Conservation (phyloP, 2,113 vertebrate species). For the Ptilonorhynchus violaceus region DNA sequence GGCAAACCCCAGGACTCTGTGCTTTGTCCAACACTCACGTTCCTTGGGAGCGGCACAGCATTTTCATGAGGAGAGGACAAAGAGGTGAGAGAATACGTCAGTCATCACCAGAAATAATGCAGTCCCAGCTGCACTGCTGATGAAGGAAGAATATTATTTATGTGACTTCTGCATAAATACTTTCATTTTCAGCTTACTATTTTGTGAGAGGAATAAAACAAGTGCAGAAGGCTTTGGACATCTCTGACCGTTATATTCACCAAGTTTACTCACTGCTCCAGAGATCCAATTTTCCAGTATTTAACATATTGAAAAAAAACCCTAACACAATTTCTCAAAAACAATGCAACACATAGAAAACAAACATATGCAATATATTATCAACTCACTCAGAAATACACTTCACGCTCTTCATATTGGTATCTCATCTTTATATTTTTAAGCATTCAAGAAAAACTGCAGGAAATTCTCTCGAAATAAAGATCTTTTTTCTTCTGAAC, state of each 20-base stretch:
- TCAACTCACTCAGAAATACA: not conserved
- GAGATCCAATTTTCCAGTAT: not conserved
- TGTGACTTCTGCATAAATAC: not conserved
- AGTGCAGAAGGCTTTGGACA: not conserved
- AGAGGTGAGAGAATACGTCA: constrained; percentile 45
- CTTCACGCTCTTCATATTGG: not conserved
- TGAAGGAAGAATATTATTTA: not conserved
- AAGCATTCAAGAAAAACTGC: not conserved
- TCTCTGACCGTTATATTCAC: not conserved
- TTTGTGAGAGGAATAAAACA: not conserved
- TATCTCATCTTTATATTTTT: not conserved
- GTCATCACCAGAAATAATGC: not conserved
- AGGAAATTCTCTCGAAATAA: not conserved
- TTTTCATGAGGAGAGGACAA: constrained; percentile 67
- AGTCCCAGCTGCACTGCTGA: not conserved
- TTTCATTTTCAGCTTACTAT: not conserved
- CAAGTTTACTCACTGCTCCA: not conserved
- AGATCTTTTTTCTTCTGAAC: not conserved
- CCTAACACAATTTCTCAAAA: not conserved
- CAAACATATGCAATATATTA: not conserved
- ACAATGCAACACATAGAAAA: not conserved
- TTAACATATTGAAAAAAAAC: not conserved
- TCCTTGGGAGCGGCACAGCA: not conserved
- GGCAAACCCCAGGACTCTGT: not conserved
- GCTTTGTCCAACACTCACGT: constrained; percentile 4